Base-by-base conservation (phyloP, 2,797 vertebrate species). In the Oryzias sinensis region DNA sequence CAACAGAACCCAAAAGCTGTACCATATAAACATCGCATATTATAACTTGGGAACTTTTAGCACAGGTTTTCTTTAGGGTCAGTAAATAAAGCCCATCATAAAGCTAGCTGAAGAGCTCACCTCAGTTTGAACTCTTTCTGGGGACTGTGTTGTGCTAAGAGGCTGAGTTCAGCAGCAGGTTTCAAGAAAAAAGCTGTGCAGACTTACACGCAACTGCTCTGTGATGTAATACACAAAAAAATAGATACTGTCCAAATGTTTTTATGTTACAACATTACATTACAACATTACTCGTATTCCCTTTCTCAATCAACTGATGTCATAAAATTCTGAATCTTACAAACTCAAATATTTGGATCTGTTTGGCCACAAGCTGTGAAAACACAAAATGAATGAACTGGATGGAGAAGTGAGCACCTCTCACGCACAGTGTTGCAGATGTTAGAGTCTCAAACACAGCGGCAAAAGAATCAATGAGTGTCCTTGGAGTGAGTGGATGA, bases 401-500 rank as follows among this genome's bases (percentile, higher is more conserved):
- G 20, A 40, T 50, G 58, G 60, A 65, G 59, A 40, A 74, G 67
- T 82, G 67, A 79, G 80, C 74, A 68, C 68, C 72, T 84, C 74
- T 60, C 54, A 79, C 64, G 73, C 64, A 48, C 1, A 2, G 33
- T 51, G 14, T 22, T 3, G 20, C 20, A 22, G 20, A 2, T 22
- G 20, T 3, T 22, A 72, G 49, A 80, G 66, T 78, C 56, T 65
- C 68, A 29, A 59, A 70, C 72, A 65, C 62, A 65, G 61, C 49
- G 55, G 68, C 74, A 77, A 64, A 77, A 68, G 41, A 72, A 77
- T 85, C 77, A 81, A 84, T 81, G 76, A 83, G 59, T 54, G 71
- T 65, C 43, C 68, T 76, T 64, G 75, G 71, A 81, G 71, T 68
- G 54, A 66, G 65, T 52, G 54, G 69, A 77, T 66, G 37, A 70